Evolutionary conservation across 1,140 invertebrate species (phyloP), one percentile per base, ranked within the genome.

Genomic region (Micrasema minimum): DNA sequence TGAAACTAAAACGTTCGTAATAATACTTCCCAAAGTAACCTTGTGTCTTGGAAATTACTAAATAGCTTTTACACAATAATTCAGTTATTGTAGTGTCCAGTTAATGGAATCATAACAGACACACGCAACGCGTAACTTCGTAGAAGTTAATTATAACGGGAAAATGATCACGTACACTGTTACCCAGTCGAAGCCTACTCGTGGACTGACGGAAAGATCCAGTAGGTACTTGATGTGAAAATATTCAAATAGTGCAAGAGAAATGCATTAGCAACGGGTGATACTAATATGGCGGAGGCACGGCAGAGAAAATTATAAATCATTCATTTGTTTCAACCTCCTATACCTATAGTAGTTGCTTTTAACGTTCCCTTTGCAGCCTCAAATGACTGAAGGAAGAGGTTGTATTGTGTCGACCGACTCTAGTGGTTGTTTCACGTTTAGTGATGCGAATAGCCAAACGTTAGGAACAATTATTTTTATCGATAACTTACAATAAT

Each of bases 181-280:
- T 55, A 4, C n/a, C 16, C 11, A n/a, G 51, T n/a, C 26, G 9
- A 16, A 26, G 51, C 26, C 23, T 55, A 16, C 26, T 55, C 23
- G 23, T 20, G n/a, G 7, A 55, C 51, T 55, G 46, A 2, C 20
- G 11, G 43, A 2, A n/a, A n/a, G n/a, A 31, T 7, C 7, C 26
- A 31, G 3, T 31, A 31, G 3, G 2, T 7, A 31, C 26, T 31
- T 31, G 51, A 55, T 31, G 51, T 20, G 51, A 37, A 55, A 53
- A 53, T 53, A 55, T 55, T 16, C 23, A 55, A 31, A 16, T 23
- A 55, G 23, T 16, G 14, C 23, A n/a, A 16, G 51, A 55, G 26
- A 55, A 26, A 16, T 22, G 18, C 16, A 55, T 16, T 2, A 12
- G 1, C 51, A n/a, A 23, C 7, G 51, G 18, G 3, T 31, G 26